Evolutionary conservation across 2,113 vertebrate genomes (phyloP).

Genomic region (Formicarius rufipectus): DNA sequence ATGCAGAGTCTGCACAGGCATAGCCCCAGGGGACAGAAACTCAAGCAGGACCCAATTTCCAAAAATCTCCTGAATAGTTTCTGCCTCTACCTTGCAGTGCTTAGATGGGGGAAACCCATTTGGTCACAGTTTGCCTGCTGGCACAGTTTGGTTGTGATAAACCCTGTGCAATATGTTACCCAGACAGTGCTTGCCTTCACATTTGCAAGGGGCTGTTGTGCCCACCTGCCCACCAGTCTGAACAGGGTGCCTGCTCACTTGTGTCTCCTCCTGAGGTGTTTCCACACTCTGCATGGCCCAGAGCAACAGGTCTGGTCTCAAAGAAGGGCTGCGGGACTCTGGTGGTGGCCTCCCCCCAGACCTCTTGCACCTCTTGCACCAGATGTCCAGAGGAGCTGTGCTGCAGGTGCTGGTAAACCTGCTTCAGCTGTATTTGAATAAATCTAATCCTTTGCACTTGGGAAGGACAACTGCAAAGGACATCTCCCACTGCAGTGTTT

Average conservation of each 20-base stretch:
- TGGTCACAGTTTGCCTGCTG: background rate
- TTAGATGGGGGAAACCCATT: background rate
- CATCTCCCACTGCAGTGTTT: background rate
- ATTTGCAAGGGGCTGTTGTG: background rate
- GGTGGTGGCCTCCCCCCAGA: background rate
- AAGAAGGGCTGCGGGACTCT: background rate
- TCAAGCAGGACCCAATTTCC: background rate
- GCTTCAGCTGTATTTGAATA: background rate
- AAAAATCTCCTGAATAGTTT: background rate
- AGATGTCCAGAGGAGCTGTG: background rate
- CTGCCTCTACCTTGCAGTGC: accelerated
- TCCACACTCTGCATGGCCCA: background rate
- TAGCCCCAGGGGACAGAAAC: background rate
- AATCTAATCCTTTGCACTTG: background rate
- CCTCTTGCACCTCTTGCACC: background rate
- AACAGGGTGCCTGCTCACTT: background rate
- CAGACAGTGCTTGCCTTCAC: background rate
- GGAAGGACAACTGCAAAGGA: background rate
- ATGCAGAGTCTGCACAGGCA: background rate
- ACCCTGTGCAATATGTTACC: accelerated
- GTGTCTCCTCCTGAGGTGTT: background rate
- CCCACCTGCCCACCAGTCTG: background rate
- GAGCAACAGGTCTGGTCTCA: background rate
- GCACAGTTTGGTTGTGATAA: background rate
- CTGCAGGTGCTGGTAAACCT: background rate